A percentile compares a stretch with the other conserved stretches of the same genome.
Conservation (phyloP, 2,888 invertebrate genomes). For the Leptinotarsa haldemani region DNA sequence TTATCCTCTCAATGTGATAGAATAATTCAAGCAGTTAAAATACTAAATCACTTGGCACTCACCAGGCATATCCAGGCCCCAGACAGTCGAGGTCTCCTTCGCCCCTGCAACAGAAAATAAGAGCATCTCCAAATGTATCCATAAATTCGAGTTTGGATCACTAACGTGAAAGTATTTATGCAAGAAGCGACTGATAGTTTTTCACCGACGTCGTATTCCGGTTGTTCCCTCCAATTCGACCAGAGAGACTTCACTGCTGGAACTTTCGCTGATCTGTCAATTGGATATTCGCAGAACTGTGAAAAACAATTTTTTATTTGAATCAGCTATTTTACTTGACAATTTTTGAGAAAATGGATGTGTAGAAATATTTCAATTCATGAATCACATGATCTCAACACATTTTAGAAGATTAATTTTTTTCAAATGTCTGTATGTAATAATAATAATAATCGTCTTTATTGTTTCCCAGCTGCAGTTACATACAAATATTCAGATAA, state of each 20-base stretch:
- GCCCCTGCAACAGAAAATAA: slow-evolving; percentile 53
- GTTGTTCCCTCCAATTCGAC: slow-evolving; percentile 59
- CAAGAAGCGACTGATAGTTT: slow-evolving; percentile 58
- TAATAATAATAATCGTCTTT: too few species aligned
- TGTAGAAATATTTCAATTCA: too few species aligned
- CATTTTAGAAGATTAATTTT: too few species aligned
- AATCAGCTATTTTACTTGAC: not conserved
- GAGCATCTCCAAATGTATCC: slow-evolving; percentile 31
- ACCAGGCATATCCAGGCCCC: slow-evolving; percentile 65
- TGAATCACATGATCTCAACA: too few species aligned
- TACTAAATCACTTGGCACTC: slow-evolving; percentile 35
- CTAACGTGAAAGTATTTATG: slow-evolving; percentile 63
- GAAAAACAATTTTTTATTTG: slow-evolving; percentile 32
- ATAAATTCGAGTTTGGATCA: slow-evolving; percentile 10
- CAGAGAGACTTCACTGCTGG: slow-evolving; percentile 60
- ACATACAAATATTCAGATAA: too few species aligned
- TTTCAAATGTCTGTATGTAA: too few species aligned
- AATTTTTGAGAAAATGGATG: too few species aligned
- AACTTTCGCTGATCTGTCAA: slow-evolving; percentile 54
- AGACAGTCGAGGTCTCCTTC: slow-evolving; percentile 62
- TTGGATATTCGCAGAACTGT: slow-evolving; percentile 63
- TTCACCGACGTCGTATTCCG: slow-evolving; percentile 44
- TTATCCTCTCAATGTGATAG: not conserved
- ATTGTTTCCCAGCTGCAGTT: too few species aligned
- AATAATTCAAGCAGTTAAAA: not conserved